Conservation (phyloP, 2,888 invertebrate species). For the Biston stratarius region DNA sequence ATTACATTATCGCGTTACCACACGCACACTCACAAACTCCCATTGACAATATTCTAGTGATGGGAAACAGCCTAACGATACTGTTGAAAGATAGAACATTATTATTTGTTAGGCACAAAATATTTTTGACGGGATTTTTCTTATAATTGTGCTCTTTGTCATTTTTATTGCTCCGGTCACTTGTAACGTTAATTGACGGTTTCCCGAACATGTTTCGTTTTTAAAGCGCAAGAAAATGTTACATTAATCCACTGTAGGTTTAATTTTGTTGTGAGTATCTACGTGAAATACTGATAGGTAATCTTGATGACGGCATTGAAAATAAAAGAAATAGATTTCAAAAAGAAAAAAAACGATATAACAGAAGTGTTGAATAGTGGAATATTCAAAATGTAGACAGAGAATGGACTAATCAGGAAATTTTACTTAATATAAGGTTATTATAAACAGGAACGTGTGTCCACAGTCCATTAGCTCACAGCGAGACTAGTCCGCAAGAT, state of each 20-base stretch:
- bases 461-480: too few relatives aligned
- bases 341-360: background rate
- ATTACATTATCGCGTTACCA: too few relatives aligned
- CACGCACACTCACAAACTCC: background rate
- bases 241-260: background rate
- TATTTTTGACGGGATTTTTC: slow-evolving; percentile 21
- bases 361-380: too few relatives aligned
- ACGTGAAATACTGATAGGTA: too few relatives aligned
- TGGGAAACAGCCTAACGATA: slow-evolving; percentile 15
- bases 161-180: slow-evolving; percentile 26
- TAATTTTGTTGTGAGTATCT: background rate
- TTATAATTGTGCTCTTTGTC: slow-evolving; percentile 23
- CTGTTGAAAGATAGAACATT: slow-evolving; percentile 32
- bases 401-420: too few relatives aligned
- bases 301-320: too few relatives aligned
- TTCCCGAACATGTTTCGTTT: slow-evolving; percentile 25
- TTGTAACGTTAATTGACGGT: slow-evolving; percentile 33
- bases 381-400: too few relatives aligned
- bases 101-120: slow-evolving; percentile 9
- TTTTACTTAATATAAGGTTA: too few relatives aligned
- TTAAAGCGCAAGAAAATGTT: slow-evolving; percentile 1
- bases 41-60: slow-evolving; percentile 1
- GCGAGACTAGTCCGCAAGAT: too few relatives aligned
- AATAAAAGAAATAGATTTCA: background rate
- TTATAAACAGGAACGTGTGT: too few relatives aligned